These are phyloP conservation scores for Salticus scenicus DNA, from an alignment of 2,888 invertebrate species.

Conservation along the genomic window DNA sequence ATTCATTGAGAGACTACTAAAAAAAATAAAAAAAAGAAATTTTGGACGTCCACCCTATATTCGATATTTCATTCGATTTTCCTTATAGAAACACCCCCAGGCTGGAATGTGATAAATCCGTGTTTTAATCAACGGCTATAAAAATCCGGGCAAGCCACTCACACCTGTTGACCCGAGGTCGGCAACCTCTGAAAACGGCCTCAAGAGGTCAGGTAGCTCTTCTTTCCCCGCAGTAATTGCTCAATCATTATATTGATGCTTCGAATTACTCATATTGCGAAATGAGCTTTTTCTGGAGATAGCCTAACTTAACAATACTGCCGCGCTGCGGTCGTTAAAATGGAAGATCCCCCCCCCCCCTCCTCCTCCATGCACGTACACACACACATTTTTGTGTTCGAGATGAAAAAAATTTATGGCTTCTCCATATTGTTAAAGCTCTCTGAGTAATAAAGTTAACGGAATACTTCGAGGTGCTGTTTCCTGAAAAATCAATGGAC, in stretches of 20 bases:
- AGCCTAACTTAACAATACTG: constrained; percentile 31
- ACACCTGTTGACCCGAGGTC: constrained; percentile 57
- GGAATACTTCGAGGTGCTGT: neutral
- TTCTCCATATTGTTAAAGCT: constrained; percentile 1
- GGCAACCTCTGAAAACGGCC: constrained; percentile 29
- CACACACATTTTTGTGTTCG: too few relatives aligned
- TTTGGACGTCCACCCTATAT: neutral
- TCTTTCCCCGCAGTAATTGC: constrained; percentile 28
- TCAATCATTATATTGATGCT: constrained; percentile 36
- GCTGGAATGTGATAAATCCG: constrained; percentile 6
- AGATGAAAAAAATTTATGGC: neutral
- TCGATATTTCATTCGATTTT: neutral
- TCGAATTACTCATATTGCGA: constrained; percentile 37
- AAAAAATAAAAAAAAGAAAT: too few relatives aligned
- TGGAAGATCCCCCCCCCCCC: constrained; percentile 11
- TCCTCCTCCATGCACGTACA: too few relatives aligned
- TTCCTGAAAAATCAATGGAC: constrained; percentile 9
- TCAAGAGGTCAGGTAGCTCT: constrained; percentile 19
- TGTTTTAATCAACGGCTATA: constrained; percentile 1
- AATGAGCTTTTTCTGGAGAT: neutral
- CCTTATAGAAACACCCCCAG: neutral
- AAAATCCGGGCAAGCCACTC: constrained; percentile 24
- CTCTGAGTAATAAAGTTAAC: constrained; percentile 1
- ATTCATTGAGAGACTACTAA: too few relatives aligned
- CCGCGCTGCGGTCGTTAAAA: constrained; percentile 41